Conservation (phyloP, 1,140 invertebrate species). For the Wiebesia pumilae region DNA sequence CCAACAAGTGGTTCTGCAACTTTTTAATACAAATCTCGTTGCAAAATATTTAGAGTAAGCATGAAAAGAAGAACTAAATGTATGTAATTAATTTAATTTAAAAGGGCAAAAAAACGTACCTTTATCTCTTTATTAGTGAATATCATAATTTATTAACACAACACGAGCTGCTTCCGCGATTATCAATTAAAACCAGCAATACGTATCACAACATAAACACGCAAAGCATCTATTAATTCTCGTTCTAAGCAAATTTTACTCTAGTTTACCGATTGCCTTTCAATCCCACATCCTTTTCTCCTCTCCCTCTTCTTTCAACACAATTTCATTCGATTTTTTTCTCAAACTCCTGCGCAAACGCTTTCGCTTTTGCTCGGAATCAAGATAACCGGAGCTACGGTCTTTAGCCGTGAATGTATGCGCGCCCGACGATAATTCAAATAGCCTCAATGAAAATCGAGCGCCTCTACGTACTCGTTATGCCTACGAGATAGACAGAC, state of each 20-base stretch:
- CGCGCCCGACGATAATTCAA: neutral
- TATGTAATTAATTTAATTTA: neutral
- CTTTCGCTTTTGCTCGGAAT: slow-evolving; percentile 44
- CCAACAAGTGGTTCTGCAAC: neutral
- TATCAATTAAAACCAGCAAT: slow-evolving; percentile 23
- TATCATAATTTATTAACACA: neutral
- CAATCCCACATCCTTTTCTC: neutral
- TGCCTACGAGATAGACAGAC: neutral
- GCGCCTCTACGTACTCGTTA: neutral
- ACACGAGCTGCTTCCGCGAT: neutral
- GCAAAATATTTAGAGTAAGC: slow-evolving; percentile 12
- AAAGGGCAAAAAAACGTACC: neutral
- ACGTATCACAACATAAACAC: slow-evolving; percentile 18
- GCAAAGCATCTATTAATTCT: neutral
- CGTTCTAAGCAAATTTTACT: neutral
- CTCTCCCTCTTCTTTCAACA: slow-evolving; percentile 21
- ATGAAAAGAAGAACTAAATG: neutral
- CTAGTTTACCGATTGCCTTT: neutral
- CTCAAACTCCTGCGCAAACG: neutral
- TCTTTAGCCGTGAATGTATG: neutral
- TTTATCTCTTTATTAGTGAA: neutral
- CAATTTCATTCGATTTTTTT: slow-evolving; percentile 21
- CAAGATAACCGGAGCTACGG: slow-evolving; percentile 8
- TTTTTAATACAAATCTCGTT: neutral
- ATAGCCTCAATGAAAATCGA: neutral